These are phyloP conservation scores for Colletes latitarsis DNA, from an alignment of 1,140 invertebrate species.

Conservation along the genomic window DNA sequence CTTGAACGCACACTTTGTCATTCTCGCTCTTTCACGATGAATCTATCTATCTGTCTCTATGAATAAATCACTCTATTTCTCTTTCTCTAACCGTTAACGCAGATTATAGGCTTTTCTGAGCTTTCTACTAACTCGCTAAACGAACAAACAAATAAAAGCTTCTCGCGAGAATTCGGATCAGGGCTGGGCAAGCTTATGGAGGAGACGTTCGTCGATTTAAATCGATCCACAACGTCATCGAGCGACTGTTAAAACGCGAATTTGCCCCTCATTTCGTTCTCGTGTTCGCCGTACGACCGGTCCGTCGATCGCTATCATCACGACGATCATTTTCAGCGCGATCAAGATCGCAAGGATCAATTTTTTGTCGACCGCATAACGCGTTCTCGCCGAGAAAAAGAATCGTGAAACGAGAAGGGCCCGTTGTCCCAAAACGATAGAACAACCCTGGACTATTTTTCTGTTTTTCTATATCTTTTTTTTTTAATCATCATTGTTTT, in stretches of 20 bases:
- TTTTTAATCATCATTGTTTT: not conserved
- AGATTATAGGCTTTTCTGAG: constrained; percentile 54
- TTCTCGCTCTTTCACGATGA: constrained; percentile 19
- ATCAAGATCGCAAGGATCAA: not conserved
- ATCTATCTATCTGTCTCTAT: constrained; percentile 26
- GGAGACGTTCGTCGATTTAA: constrained; percentile 46
- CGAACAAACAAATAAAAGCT: constrained; percentile 21
- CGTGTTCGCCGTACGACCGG: not conserved
- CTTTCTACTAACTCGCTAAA: constrained; percentile 72
- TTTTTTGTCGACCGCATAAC: constrained; percentile 3
- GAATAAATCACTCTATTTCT: constrained; percentile 35
- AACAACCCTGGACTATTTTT: constrained; percentile 27
- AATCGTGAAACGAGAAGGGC: constrained; percentile 60
- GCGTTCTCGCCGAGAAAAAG: constrained; percentile 49
- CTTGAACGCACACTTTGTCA: constrained; percentile 26
- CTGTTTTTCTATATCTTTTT: not conserved
- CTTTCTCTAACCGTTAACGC: constrained; percentile 49
- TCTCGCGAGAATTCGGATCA: constrained; percentile 55
- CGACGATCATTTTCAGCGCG: not conserved
- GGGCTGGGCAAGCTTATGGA: constrained; percentile 75
- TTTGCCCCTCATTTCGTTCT: constrained; percentile 9
- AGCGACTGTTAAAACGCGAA: not conserved
- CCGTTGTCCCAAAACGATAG: constrained; percentile 42
- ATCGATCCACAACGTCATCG: constrained; percentile 7
- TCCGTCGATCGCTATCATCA: constrained; percentile 11